These are phyloP conservation scores for Siniperca scherzeri DNA, from an alignment of 2,797 vertebrate genomes.

Conservation along the genomic window DNA sequence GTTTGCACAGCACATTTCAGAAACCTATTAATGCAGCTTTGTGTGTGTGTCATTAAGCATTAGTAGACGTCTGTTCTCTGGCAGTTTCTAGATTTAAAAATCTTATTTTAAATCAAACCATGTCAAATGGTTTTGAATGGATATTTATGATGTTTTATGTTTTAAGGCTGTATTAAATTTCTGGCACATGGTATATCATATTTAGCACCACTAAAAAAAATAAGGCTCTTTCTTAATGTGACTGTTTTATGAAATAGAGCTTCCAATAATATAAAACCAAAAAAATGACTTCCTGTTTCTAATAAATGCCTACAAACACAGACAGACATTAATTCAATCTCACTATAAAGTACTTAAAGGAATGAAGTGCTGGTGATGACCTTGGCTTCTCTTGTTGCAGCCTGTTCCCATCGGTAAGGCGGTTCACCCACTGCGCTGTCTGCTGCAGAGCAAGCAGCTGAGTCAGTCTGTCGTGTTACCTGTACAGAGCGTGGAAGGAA, in stretches of 20 bases:
- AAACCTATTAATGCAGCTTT: no score
- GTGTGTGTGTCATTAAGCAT: neutral
- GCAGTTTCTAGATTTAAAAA: no score
- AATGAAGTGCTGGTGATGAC: neutral
- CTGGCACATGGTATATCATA: no score
- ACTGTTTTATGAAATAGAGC: neutral
- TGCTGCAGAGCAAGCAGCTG: constrained; percentile 87
- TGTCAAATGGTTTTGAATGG: no score
- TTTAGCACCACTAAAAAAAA: neutral
- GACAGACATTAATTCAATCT: neutral
- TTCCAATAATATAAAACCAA: neutral
- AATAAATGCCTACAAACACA: neutral
- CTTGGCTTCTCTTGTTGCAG: constrained; percentile 73
- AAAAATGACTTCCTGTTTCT: neutral
- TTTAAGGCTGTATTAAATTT: neutral
- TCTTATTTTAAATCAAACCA: no score
- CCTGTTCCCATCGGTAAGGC: constrained; percentile 88
- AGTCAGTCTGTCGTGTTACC: constrained; percentile 83
- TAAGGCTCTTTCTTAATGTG: neutral
- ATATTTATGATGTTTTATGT: neutral
- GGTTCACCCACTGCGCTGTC: constrained; percentile 80
- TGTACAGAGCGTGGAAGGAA: constrained; percentile 79
- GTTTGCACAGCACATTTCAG: neutral
- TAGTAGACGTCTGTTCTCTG: no score
- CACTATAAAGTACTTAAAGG: neutral